Base-by-base conservation (phyloP, 2,888 invertebrate species). In the Hirtodrosophila confusa region DNA sequence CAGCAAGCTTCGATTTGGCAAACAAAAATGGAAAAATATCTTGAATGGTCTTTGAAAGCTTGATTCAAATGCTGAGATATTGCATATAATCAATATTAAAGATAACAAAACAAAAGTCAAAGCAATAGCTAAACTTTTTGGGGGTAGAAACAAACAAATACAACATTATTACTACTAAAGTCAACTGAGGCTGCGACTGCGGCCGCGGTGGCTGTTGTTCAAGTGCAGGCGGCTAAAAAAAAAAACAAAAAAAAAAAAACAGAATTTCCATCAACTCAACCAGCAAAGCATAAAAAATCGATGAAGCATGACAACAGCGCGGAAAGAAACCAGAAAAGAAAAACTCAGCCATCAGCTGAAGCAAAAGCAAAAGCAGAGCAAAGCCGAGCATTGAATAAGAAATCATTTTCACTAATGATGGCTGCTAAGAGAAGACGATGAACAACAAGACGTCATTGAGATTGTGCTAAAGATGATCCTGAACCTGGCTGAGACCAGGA, bases 401-500 rank as follows among this genome's bases (percentile, higher is more conserved):
- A 80, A 84, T 80, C 84, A 84, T 84, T 84, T 78, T 69, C 75
- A 74, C 80, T 80, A 80, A 80, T 85, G 80, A 80, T 78, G 85
- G 58, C 62, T 56, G 56, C 54, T 41, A 49, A 61, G 11, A 12
- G 47, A 33, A 40, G 58, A 44, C 44, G 45, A 45, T 17, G 33
- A n/a, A 12, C 41, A 64, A 65, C 47, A 64, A 60, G 63, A 62
- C 61, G 63, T 75, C 70, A 78, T 74, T 63, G 54, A 79, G 69
- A 69, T 82, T 70, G 58, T 33, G 55, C 35, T 40, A 12, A 47
- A 71, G 65, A 63, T 63, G 47, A 55, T 23, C 55, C 31, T 12
- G 24, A 31, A 36, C 33, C 27, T 41, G 47, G 35, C 4, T 31
- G 31, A 31, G 31, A 69, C 36, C 69, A 50, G 9, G 9, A 45